A percentile compares a stretch with the other conserved stretches of the same genome.
Conservation (phyloP, 1,140 invertebrate genomes). For the Drosophila serrata region DNA sequence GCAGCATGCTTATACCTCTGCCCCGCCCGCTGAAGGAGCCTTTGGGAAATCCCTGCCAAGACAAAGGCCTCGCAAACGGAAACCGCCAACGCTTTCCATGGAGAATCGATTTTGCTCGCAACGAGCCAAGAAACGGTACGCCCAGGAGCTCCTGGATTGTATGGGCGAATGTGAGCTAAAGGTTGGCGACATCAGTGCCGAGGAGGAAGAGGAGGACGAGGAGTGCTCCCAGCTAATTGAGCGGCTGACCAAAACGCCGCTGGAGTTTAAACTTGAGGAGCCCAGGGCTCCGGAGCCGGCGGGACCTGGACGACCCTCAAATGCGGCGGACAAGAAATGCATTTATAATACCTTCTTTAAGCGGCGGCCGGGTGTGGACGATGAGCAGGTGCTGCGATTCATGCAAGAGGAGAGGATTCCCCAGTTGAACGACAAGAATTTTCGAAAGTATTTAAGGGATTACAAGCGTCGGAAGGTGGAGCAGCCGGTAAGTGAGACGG, state of each 20-base stretch:
- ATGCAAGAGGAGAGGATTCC: slow-evolving; percentile 62
- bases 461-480: slow-evolving; percentile 88
- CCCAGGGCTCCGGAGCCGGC: slow-evolving; percentile 29
- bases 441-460: slow-evolving; percentile 88
- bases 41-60: slow-evolving; percentile 17
- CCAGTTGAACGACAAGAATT: slow-evolving; percentile 88
- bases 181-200: slow-evolving; percentile 71
- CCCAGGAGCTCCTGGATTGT: slow-evolving; percentile 61
- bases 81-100: slow-evolving; percentile 65
- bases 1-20: slow-evolving; percentile 87
- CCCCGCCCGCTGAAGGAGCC: slow-evolving; percentile 86
- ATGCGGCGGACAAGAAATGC: slow-evolving; percentile 75
- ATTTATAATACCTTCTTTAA: slow-evolving; percentile 81
- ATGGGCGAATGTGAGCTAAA: slow-evolving; percentile 83
- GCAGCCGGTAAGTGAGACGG: slow-evolving; percentile 87
- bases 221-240: slow-evolving; percentile 40
- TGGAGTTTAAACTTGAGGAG: slow-evolving; percentile 53
- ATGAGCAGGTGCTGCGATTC: slow-evolving; percentile 62
- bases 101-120: slow-evolving; percentile 86
- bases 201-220: slow-evolving; percentile 58
- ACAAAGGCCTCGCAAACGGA: slow-evolving; percentile 57
- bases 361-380: slow-evolving; percentile 54
- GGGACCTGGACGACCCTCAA: slow-evolving; percentile 45
- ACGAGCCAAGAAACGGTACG: slow-evolving; percentile 85
- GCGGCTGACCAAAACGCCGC: slow-evolving; percentile 24